A percentile compares a stretch with the other conserved stretches of the same genome.
Conservation (phyloP, 2,888 invertebrate genomes). For the Bursaphelenchus okinawaensis region DNA sequence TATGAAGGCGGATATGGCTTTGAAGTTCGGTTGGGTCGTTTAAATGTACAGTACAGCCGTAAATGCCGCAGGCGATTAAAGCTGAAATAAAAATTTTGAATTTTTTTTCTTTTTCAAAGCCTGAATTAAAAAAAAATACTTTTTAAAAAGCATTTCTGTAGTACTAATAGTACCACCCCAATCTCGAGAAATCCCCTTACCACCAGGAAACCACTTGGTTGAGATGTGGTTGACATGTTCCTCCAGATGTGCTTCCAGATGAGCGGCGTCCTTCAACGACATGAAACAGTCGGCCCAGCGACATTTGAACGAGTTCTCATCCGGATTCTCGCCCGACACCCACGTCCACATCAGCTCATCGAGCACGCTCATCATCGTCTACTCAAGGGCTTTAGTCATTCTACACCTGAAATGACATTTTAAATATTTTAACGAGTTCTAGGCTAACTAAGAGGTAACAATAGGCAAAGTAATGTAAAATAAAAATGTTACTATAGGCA, state of each 20-base stretch:
- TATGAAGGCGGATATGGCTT: conserved; percentile 34
- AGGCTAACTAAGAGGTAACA: too few relatives aligned
- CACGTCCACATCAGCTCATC: conserved; percentile 14
- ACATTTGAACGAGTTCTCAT: conserved; percentile 19
- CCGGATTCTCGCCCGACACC: conserved; percentile 2
- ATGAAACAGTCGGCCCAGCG: conserved; percentile 30
- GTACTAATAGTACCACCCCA: neutral
- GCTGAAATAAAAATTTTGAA: conserved; percentile 4
- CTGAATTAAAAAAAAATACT: neutral
- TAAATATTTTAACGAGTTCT: too few relatives aligned
- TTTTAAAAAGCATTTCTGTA: neutral
- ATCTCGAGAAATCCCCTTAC: conserved; percentile 2
- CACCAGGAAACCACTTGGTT: neutral
- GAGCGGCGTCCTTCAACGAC: conserved; percentile 12
- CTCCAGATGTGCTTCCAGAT: conserved; percentile 28
- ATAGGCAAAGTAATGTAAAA: too few relatives aligned
- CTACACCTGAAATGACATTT: too few relatives aligned
- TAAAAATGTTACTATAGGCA: too few relatives aligned
- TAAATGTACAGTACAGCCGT: conserved; percentile 2
- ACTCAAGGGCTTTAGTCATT: too few relatives aligned
- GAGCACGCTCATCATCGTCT: neutral
- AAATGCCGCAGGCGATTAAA: conserved; percentile 3
- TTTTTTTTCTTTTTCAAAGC: neutral
- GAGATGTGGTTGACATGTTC: conserved; percentile 16
- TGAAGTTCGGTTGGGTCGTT: conserved; percentile 20